A percentile compares a stretch with the other conserved stretches of the same genome.
Evolutionary conservation across 2,113 vertebrate genomes (phyloP).

Genomic region (Nothocercus julius): DNA sequence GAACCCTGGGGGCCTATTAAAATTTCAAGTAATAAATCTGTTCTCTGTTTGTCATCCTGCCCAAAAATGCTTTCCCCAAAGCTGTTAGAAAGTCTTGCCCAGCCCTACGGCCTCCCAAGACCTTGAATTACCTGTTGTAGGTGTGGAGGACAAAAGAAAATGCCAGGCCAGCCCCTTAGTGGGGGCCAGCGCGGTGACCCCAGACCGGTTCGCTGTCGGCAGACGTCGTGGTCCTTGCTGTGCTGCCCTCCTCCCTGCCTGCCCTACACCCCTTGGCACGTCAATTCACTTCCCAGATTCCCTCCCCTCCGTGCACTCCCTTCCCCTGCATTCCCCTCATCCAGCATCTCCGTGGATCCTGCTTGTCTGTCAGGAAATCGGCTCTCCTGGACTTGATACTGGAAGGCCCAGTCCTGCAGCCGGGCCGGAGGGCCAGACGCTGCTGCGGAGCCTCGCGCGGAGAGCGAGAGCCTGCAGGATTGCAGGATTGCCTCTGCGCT

Average conservation of each 20-base stretch:
- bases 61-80: neutral
- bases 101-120: neutral
- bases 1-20: neutral
- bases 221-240: fast-evolving
- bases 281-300: neutral
- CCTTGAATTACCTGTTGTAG: neutral
- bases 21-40: neutral
- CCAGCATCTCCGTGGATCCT: neutral
- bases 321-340: neutral
- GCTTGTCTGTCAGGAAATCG: neutral
- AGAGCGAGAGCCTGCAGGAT: neutral
- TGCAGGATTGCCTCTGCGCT: neutral
- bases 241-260: neutral
- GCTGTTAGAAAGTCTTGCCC: neutral
- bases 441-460: neutral
- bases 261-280: neutral
- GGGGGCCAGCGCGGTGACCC: neutral
- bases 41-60: neutral
- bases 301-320: neutral
- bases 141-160: neutral
- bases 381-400: neutral
- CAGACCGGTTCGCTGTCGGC: neutral
- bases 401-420: fast-evolving
- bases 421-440: neutral
- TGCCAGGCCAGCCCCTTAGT: neutral